Evolutionary conservation across 2,888 invertebrate species (phyloP).

Genomic region (Pteria penguin): DNA sequence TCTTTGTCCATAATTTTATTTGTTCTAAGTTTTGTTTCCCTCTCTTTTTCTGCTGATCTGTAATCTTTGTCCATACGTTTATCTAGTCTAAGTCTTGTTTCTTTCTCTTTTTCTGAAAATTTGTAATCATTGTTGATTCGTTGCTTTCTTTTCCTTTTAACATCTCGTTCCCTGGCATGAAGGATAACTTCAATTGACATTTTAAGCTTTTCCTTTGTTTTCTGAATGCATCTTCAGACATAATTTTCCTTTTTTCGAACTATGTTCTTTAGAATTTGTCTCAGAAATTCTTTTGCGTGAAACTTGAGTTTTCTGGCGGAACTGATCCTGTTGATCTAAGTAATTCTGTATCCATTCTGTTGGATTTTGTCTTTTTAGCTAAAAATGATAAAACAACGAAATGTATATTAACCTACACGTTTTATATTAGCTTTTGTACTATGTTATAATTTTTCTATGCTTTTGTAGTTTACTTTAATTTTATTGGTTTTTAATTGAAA

Average conservation of each 20-base stretch:
- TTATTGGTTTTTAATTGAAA: too few species aligned
- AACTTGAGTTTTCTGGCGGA: not conserved
- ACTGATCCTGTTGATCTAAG: not conserved
- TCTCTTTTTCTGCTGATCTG: not conserved
- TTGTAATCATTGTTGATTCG: not conserved
- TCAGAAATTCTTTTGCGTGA: not conserved
- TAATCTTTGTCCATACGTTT: not conserved
- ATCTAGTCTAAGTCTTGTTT: not conserved
- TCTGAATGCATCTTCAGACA: not conserved
- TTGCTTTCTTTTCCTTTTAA: constrained; percentile 1
- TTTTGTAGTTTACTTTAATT: too few species aligned
- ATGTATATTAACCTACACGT: too few species aligned
- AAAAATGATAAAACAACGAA: too few species aligned
- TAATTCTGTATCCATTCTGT: not conserved
- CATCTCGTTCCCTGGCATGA: not conserved
- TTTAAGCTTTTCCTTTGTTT: not conserved
- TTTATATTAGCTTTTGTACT: too few species aligned
- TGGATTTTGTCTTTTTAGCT: not conserved
- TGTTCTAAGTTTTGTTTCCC: not conserved
- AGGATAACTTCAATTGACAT: not conserved
- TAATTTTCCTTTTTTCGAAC: not conserved
- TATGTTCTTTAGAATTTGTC: not conserved
- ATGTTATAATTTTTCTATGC: too few species aligned
- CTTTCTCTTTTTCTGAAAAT: constrained; percentile 10
- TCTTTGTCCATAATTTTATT: not conserved